A percentile compares a stretch with the other conserved stretches of the same genome.
Conservation (phyloP, 2,113 vertebrate genomes). For the Synodontis membranacea region DNA sequence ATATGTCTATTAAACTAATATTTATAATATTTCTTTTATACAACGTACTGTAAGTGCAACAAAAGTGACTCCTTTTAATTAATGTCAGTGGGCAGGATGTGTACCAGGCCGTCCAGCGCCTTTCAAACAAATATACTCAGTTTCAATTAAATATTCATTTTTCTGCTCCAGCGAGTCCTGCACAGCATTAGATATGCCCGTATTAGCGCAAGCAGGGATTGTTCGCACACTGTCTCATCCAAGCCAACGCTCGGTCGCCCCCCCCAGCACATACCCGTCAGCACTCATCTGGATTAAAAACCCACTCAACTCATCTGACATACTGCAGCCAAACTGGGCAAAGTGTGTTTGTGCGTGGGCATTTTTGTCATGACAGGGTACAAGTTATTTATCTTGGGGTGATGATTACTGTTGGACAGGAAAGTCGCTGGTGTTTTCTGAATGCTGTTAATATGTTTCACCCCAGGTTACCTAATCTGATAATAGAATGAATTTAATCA, state of each 20-base stretch:
- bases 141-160: conserved; percentile 39
- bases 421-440: background rate
- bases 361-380: background rate
- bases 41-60: background rate
- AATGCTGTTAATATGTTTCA: conserved; percentile 19
- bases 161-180: conserved; percentile 39
- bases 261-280: conserved; percentile 33
- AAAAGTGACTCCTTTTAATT: conserved; percentile 25
- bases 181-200: conserved; percentile 29
- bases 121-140: conserved; percentile 35
- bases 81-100: conserved; percentile 23
- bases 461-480: background rate
- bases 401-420: conserved; percentile 6
- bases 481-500: background rate
- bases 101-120: background rate
- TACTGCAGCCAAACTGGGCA: conserved; percentile 19
- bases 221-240: conserved; percentile 42
- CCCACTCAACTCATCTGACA: conserved; percentile 33
- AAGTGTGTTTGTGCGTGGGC: conserved; percentile 13
- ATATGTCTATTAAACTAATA: too few species aligned
- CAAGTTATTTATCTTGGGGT: conserved; percentile 13
- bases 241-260: conserved; percentile 14
- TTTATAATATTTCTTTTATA: background rate
- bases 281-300: conserved; percentile 46
- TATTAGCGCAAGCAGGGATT: conserved; percentile 39